A percentile compares a stretch with the other conserved stretches of the same genome.
Evolutionary conservation across 2,113 vertebrate species (phyloP).

Genomic region (Columba livia): DNA sequence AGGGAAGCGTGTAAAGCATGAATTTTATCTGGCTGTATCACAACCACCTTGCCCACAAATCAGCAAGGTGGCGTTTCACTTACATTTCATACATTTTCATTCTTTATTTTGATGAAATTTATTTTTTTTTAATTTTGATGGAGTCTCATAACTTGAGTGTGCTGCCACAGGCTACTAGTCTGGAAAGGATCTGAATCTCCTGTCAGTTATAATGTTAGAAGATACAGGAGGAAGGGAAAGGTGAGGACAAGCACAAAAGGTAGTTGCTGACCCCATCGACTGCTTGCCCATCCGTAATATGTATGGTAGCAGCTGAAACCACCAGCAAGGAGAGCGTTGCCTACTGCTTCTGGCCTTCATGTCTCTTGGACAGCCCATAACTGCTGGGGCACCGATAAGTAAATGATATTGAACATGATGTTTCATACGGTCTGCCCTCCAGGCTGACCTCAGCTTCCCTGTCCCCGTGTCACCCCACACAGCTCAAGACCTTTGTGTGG

Average conservation of each 20-base stretch:
- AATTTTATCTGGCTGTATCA: constrained; percentile 21
- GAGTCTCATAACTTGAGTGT: background rate
- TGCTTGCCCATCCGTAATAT: background rate
- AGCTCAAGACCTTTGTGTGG: background rate
- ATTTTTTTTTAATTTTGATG: background rate
- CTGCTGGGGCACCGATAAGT: accelerated
- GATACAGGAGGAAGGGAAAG: background rate
- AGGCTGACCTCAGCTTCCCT: background rate
- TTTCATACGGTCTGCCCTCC: background rate
- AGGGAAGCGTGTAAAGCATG: background rate
- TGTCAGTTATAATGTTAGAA: background rate
- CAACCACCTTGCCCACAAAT: background rate
- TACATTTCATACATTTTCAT: background rate
- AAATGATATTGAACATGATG: background rate
- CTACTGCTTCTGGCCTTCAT: background rate
- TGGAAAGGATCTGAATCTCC: background rate
- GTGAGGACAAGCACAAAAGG: background rate
- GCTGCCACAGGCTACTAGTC: background rate
- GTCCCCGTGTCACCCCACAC: accelerated
- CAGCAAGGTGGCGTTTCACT: background rate
- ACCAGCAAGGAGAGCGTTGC: background rate
- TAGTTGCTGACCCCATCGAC: background rate
- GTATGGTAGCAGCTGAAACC: background rate
- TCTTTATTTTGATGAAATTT: background rate
- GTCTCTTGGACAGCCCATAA: background rate